Base-by-base conservation (phyloP, 1,140 invertebrate species). In the Neelides sp. region DNA sequence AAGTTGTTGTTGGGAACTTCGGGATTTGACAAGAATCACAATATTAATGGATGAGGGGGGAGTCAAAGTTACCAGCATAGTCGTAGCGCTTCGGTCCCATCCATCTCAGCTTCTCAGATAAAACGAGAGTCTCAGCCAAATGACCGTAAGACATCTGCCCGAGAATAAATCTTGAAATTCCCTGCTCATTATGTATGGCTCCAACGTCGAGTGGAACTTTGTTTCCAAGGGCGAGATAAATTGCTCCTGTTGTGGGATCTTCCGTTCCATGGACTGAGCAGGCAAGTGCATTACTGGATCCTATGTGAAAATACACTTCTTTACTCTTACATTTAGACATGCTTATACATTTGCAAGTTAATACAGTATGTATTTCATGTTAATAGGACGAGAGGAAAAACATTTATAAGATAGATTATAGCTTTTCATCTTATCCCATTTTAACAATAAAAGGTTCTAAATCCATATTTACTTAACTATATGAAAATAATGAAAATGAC, bases 81-180 rank as follows among this genome's bases (percentile, higher is more conserved):
- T 88, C 80, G 64, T 92, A 92, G 55, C 88, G 69, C 51, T 77
- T 75, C n/a, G 88, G 85, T 28, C 88, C 88, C 79, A 93, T 82
- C 82, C 85, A 91, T 10, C 88, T 71, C 59, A 83, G 80, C 40
- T 78, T 77, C 61, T 92, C 89, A 63, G 85, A 89, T 54, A 86
- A 80, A 47, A 75, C 71, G 1, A 90, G 73, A 22, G 88, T 77
- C 68, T 93, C 87, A 2, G 89, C 89, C 56, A 92, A 74, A 64
- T 85, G 91, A 10, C 88, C 88, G 66, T 92, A 93, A 47, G 82
- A 85, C 12, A 90, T 69, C 45, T 89, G 78, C 54, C 85, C 84
- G 8, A 84, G 80, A 19, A 62, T 58, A 24, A 61, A 61, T 40
- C 53, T 40, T 35, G 20, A 36, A 19, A 58, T 46, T 22, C 55